Evolutionary conservation across 2,888 invertebrate species (phyloP).

Genomic region (Agrotis clavis): DNA sequence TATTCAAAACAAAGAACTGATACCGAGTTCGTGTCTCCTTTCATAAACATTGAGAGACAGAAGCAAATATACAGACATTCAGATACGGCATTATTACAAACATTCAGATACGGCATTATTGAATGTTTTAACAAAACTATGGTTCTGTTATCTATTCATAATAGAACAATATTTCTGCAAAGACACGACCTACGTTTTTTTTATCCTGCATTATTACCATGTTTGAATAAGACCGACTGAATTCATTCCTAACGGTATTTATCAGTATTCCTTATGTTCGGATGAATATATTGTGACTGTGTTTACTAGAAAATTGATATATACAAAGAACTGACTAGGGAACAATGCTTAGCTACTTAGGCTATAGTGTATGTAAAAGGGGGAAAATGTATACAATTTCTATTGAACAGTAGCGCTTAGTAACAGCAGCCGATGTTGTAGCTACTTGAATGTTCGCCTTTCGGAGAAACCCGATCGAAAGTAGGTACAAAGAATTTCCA

Average conservation of each 20-base stretch:
- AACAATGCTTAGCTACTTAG: neutral
- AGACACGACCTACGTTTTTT: constrained; percentile 33
- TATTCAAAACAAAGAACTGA: constrained; percentile 47
- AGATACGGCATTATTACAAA: constrained; percentile 34
- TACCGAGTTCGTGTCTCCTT: constrained; percentile 49
- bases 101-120: constrained; percentile 27
- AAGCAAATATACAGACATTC: constrained; percentile 51
- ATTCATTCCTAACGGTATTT: constrained; percentile 24
- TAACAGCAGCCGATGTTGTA: constrained; percentile 10
- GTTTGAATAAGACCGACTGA: constrained; percentile 31
- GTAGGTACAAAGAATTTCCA: neutral
- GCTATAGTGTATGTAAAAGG: neutral
- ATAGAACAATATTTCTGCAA: constrained; percentile 30
- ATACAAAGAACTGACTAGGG: constrained; percentile 23
- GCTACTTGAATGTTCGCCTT: neutral
- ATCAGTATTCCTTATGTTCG: constrained; percentile 11
- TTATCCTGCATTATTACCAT: constrained; percentile 8
- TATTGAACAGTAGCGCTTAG: neutral
- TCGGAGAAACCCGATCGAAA: constrained; percentile 2
- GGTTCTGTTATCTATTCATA: constrained; percentile 56
- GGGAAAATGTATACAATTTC: constrained; percentile 4
- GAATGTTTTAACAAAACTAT: constrained; percentile 61
- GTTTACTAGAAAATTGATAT: constrained; percentile 19
- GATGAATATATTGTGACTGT: constrained; percentile 33
- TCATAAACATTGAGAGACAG: constrained; percentile 59